Evolutionary conservation across 2,888 invertebrate genomes (phyloP).

Genomic region (Schizaphis graminum): DNA sequence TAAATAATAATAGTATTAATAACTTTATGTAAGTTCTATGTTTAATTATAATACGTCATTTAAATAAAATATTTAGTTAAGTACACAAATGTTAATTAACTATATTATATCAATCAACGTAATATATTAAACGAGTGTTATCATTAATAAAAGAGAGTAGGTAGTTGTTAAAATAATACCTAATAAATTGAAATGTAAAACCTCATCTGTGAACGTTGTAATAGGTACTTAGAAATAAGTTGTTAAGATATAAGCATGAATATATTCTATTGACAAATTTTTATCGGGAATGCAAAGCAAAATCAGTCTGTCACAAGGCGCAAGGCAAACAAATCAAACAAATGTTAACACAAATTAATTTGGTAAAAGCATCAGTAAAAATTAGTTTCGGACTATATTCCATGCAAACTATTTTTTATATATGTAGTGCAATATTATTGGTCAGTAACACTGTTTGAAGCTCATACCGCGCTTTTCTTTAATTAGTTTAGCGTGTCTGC

Average conservation of each 20-base stretch:
- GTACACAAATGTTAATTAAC: neutral
- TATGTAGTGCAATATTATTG: constrained; percentile 62
- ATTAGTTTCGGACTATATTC: constrained; percentile 47
- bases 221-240: neutral
- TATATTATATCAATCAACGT: neutral
- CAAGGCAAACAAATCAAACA: constrained; percentile 56
- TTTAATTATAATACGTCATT: neutral
- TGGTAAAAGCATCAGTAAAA: constrained; percentile 30
- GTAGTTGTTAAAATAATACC: neutral
- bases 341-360: constrained; percentile 56
- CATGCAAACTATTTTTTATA: constrained; percentile 59
- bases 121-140: neutral
- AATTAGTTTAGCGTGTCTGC: constrained; percentile 65
- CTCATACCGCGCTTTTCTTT: constrained; percentile 66
- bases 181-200: neutral
- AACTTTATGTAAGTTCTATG: neutral
- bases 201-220: neutral
- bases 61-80: neutral
- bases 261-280: constrained; percentile 27
- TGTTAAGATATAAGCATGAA: constrained; percentile 24
- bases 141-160: neutral
- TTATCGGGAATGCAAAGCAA: constrained; percentile 59
- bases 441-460: constrained; percentile 62
- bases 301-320: constrained; percentile 48
- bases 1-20: neutral